Evolutionary conservation across 2,113 vertebrate species (phyloP).

Genomic region (Chamaea fasciata): DNA sequence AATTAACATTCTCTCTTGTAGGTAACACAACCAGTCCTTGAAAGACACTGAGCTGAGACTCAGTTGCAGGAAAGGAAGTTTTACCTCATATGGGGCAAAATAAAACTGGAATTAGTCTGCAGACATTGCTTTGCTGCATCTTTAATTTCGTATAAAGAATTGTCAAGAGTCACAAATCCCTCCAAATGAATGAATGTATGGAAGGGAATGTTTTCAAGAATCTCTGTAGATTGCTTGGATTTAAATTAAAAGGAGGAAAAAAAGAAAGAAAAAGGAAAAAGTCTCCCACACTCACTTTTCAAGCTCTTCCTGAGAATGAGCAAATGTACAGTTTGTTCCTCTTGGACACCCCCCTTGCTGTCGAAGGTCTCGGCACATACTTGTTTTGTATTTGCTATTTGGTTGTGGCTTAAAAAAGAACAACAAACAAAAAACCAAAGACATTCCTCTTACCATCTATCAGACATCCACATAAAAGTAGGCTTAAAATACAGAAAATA

Average conservation of each 20-base stretch:
- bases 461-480: background rate
- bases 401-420: slow-evolving; percentile 82
- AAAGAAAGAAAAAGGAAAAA: background rate
- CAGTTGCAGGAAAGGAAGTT: background rate
- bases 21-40: background rate
- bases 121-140: background rate
- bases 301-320: slow-evolving; percentile 96
- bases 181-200: background rate
- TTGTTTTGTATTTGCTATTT: slow-evolving; percentile 98
- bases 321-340: slow-evolving; percentile 94
- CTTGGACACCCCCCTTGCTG: slow-evolving; percentile 93
- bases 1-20: background rate
- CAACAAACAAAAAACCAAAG: background rate
- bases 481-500: background rate
- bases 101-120: background rate
- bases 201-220: background rate
- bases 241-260: background rate
- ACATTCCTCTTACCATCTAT: background rate
- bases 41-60: background rate
- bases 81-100: background rate
- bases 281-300: slow-evolving; percentile 84
- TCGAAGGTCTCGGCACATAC: slow-evolving; percentile 94
- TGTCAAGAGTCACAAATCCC: background rate
- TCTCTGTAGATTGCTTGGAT: background rate
- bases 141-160: background rate